Evolutionary conservation across 2,797 vertebrate genomes (phyloP).

Genomic region (Tadarida brasiliensis): DNA sequence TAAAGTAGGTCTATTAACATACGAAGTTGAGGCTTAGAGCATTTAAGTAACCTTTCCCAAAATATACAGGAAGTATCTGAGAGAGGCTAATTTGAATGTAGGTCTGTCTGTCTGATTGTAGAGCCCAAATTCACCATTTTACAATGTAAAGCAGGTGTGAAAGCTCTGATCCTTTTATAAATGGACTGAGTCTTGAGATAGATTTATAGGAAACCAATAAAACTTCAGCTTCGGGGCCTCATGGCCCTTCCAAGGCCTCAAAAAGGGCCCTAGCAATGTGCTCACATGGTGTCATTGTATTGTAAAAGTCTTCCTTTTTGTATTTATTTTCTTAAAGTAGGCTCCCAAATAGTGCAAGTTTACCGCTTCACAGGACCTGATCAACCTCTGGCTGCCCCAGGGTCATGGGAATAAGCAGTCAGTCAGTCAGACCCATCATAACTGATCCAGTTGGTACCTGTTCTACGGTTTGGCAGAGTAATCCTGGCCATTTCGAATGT

Average conservation of each 20-base stretch:
- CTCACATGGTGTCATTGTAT: not conserved
- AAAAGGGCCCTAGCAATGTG: not conserved
- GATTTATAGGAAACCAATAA: not conserved
- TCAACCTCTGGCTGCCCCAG: not conserved
- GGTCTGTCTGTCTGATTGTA: not conserved
- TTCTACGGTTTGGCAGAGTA: not conserved
- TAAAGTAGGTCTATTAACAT: not conserved
- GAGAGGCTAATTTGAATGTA: not conserved
- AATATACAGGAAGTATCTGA: not conserved
- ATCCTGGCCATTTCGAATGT: not conserved
- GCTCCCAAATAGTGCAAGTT: not conserved
- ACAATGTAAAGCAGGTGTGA: not conserved
- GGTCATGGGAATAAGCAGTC: not conserved
- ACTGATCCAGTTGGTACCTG: not conserved
- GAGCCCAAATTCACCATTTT: not conserved
- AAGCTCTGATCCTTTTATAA: not conserved
- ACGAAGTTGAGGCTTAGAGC: not conserved
- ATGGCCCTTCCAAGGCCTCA: not conserved
- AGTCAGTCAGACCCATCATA: not conserved
- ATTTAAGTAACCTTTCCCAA: conserved; percentile 19
- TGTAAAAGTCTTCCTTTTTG: not conserved
- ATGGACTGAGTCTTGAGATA: not conserved
- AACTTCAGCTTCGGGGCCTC: not conserved
- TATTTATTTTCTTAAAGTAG: not conserved
- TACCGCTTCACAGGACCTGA: not conserved